Evolutionary conservation across 2,113 vertebrate genomes (phyloP).

Genomic region (Chrysemys picta): DNA sequence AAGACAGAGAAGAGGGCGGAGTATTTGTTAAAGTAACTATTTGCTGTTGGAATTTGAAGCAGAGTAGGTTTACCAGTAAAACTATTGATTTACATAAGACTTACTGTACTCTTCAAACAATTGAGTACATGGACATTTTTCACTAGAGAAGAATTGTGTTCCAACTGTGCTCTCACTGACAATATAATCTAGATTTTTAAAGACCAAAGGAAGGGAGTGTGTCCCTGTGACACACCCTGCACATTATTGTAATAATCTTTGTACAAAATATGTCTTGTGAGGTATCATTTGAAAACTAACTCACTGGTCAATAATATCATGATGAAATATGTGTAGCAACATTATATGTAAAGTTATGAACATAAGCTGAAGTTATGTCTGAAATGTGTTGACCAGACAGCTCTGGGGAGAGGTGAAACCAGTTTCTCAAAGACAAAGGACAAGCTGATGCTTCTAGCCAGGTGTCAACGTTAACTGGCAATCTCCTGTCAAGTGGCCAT

Average conservation of each 20-base stretch:
- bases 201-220: neutral
- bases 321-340: neutral
- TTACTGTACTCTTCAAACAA: neutral
- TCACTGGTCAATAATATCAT: neutral
- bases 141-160: neutral
- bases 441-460: no score
- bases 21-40: conserved; percentile 49
- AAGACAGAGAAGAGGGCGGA: neutral
- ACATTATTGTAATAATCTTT: neutral
- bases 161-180: neutral
- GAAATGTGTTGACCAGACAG: neutral
- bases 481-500: no score
- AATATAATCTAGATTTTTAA: conserved; percentile 39
- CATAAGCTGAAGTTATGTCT: neutral
- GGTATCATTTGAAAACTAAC: neutral
- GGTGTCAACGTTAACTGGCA: no score
- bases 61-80: neutral
- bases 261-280: neutral
- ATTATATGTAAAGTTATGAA: neutral
- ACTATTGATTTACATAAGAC: neutral
- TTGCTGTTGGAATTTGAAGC: conserved; percentile 42
- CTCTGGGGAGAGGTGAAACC: no score
- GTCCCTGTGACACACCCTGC: neutral
- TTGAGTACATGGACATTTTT: neutral
- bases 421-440: no score